phyloP scores from a whole-genome alignment of 2,888 invertebrate species.

The Caenorhabditis japonica region DNA sequence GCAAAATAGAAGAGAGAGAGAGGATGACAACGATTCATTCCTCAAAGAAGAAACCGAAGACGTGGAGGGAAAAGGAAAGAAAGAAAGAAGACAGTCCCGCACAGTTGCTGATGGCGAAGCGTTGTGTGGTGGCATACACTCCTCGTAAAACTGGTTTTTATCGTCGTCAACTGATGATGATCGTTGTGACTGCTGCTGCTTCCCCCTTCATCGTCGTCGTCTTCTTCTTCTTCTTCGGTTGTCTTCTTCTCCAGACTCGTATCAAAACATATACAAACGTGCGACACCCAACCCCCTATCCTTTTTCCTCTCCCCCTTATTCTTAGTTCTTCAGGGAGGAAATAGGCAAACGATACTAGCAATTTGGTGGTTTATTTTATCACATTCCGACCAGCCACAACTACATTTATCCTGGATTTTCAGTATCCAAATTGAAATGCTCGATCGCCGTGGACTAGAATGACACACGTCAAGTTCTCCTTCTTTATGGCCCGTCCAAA shows the following conservation, averaged over 20 bases:
- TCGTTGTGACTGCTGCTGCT: conserved; percentile 25
- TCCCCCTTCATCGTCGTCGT: conserved; percentile 18
- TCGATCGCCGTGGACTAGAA: too few relatives aligned
- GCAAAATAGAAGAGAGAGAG: conserved; percentile 24
- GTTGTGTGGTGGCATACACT: conserved; percentile 35
- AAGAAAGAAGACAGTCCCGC: conserved; percentile 36
- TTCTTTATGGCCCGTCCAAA: neutral
- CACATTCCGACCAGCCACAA: too few relatives aligned
- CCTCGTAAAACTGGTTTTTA: conserved; percentile 45
- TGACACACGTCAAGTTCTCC: conserved; percentile 6
- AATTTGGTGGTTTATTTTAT: neutral
- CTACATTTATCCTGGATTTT: conserved; percentile 1
- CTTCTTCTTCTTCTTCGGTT: conserved; percentile 5
- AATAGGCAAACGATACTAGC: conserved; percentile 30
- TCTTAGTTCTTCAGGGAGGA: conserved; percentile 1
- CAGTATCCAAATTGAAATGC: too few relatives aligned
- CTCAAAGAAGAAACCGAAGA: neutral
- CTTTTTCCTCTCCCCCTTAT: conserved; percentile 8
- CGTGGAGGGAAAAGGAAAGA: conserved; percentile 7
- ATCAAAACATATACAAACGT: conserved; percentile 44
- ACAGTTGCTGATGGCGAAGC: conserved; percentile 43
- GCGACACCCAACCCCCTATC: too few relatives aligned
- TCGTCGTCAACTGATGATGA: conserved; percentile 46
- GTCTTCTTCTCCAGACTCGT: conserved; percentile 32
- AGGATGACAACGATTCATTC: conserved; percentile 22